Conservation (phyloP, 2,797 vertebrate genomes). For the Platalea minor region DNA sequence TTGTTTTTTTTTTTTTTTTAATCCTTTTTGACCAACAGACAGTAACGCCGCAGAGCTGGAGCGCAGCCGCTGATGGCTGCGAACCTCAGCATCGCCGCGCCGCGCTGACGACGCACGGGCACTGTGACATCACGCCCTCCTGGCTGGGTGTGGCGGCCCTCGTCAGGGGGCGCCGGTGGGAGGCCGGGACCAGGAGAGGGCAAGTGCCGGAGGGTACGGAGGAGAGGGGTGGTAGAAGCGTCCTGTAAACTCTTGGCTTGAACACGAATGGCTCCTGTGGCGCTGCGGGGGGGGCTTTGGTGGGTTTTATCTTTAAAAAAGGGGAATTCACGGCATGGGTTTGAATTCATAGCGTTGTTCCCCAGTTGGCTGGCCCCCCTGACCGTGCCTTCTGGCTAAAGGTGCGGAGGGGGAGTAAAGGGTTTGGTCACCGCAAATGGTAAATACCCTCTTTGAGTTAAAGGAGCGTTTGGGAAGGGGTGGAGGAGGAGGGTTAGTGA, state of each 20-base stretch:
- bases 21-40: neutral
- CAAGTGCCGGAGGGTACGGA: neutral
- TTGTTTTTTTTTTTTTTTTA: no score
- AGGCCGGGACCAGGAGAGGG: neutral
- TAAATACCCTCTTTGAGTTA: neutral
- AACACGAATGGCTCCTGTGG: neutral
- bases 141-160: fast-evolving
- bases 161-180: neutral
- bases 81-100: fast-evolving
- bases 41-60: fast-evolving
- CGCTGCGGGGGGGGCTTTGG: neutral
- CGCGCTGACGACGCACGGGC: fast-evolving
- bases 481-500: neutral
- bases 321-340: neutral
- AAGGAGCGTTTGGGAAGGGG: neutral
- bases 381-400: neutral
- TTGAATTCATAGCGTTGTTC: fast-evolving
- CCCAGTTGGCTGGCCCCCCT: no score
- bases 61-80: fast-evolving
- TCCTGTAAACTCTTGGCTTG: no score
- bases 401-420: no score
- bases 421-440: neutral
- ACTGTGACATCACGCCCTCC: neutral
- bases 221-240: neutral
- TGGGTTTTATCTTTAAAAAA: neutral